A percentile compares a stretch with the other conserved stretches of the same genome.
Evolutionary conservation across 2,113 vertebrate species (phyloP).

Genomic region (Vireo altiloquus): DNA sequence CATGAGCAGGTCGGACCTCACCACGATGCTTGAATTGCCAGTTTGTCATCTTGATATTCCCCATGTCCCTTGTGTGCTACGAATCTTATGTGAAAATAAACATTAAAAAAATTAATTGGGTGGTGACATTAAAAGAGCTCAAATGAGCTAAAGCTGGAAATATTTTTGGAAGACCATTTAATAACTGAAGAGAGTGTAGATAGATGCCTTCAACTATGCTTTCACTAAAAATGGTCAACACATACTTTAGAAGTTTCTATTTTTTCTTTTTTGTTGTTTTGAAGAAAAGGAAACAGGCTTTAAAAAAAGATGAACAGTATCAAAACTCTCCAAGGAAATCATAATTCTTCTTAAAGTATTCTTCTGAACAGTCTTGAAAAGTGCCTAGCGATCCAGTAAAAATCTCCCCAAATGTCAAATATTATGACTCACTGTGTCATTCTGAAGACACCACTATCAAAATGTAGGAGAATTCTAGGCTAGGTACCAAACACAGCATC

Average conservation of each 20-base stretch:
- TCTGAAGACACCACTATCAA: slow-evolving; percentile 51
- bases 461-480: slow-evolving; percentile 58
- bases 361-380: slow-evolving; percentile 45
- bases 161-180: slow-evolving; percentile 9
- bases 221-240: slow-evolving; percentile 15
- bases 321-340: slow-evolving; percentile 44
- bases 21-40: background rate
- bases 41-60: background rate
- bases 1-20: background rate
- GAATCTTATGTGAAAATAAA: background rate
- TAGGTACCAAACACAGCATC: slow-evolving; percentile 55
- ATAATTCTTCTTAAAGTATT: slow-evolving; percentile 49
- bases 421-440: slow-evolving; percentile 60
- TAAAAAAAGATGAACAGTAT: background rate
- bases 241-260: background rate
- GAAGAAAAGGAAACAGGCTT: slow-evolving; percentile 28
- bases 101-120: background rate
- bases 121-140: background rate
- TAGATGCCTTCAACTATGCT: background rate
- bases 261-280: background rate
- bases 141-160: background rate
- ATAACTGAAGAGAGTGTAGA: background rate
- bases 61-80: background rate
- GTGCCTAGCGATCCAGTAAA: slow-evolving; percentile 48
- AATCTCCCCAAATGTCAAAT: slow-evolving; percentile 58